phyloP scores from a whole-genome alignment of 2,113 vertebrate species.

The Pelecanoides urinatrix region DNA sequence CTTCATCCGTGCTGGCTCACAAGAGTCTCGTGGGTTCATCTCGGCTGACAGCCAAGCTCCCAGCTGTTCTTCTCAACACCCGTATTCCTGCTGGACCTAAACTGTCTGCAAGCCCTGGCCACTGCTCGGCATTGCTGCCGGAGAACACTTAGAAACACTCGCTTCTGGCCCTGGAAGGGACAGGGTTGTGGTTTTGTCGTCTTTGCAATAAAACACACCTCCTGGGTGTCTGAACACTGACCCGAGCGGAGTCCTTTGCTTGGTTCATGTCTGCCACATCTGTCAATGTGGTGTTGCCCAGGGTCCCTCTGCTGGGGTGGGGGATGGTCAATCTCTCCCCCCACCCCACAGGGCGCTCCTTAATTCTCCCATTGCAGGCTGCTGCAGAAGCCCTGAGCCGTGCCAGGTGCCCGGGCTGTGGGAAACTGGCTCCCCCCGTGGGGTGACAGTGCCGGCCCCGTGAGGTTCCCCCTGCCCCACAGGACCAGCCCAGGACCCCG shows the following conservation, averaged over 20 bases:
- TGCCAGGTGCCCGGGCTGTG: neutral
- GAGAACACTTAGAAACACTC: neutral
- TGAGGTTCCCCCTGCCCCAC: too few species aligned
- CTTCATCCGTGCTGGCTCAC: neutral
- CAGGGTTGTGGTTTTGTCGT: slow-evolving; percentile 38
- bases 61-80: neutral
- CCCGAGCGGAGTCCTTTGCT: rapidly evolving
- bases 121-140: neutral
- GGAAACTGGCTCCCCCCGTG: rapidly evolving
- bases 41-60: neutral
- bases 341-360: rapidly evolving
- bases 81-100: neutral
- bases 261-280: rapidly evolving
- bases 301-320: neutral
- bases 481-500: neutral
- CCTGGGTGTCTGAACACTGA: slow-evolving; percentile 6
- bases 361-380: neutral
- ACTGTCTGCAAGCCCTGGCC: neutral
- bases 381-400: neutral
- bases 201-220: slow-evolving; percentile 53
- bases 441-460: rapidly evolving
- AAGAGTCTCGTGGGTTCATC: neutral
- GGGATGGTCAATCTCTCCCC: rapidly evolving
- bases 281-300: rapidly evolving
- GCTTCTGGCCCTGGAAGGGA: neutral